phyloP scores from a whole-genome alignment of 1,140 invertebrate species.

The Anastatus disparis region DNA sequence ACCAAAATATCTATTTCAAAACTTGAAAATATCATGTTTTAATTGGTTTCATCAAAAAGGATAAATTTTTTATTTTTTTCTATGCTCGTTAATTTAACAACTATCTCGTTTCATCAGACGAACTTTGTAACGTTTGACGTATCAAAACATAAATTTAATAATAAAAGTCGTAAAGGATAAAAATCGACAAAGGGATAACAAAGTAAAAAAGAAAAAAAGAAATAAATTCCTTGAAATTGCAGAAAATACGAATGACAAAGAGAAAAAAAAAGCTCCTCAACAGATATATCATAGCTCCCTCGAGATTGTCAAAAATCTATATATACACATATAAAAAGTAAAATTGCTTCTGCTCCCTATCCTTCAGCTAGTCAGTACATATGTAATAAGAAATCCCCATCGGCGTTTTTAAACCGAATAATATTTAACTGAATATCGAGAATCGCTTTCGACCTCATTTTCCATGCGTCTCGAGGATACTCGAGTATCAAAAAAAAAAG shows the following conservation, averaged over 20 bases:
- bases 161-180: neutral
- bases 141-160: neutral
- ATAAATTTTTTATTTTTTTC: neutral
- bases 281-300: too few species aligned
- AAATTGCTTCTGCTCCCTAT: neutral
- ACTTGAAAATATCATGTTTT: too few species aligned
- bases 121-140: slow-evolving; percentile 39
- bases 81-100: neutral
- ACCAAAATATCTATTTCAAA: too few species aligned
- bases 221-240: neutral
- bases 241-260: too few species aligned
- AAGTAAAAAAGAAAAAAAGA: neutral
- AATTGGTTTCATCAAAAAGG: too few species aligned
- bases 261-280: too few species aligned
- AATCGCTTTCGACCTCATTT: slow-evolving; percentile 25
- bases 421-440: slow-evolving; percentile 14
- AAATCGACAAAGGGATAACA: neutral
- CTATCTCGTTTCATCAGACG: neutral
- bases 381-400: neutral
- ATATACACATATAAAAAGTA: neutral
- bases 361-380: neutral
- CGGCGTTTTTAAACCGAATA: slow-evolving; percentile 3
- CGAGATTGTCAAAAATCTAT: neutral
- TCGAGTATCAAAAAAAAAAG: neutral
- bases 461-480: neutral